Base-by-base conservation (phyloP, 2,797 vertebrate species). In the Dromococcyx pavoninus region DNA sequence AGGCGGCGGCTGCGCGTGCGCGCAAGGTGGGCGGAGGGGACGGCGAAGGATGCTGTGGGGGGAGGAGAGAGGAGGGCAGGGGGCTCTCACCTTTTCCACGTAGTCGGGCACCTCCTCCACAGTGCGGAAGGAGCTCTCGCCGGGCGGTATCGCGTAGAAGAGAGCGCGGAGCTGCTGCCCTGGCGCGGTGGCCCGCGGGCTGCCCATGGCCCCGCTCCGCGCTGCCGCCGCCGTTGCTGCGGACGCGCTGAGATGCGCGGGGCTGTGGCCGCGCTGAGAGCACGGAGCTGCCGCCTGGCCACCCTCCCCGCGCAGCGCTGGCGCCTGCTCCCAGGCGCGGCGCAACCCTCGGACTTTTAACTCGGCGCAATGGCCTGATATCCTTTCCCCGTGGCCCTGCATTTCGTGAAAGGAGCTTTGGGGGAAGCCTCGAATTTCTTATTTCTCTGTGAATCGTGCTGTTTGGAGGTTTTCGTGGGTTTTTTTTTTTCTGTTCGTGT, bases 71-170 rank as follows among this genome's bases (percentile, higher is more conserved):
- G 10, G n/a, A 22, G 11, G 25, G 32, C 7, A 58, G 33, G 54
- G 64, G 7, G 5, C 30, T 67, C 98, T 97, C 98, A 99, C 99
- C 99, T 99, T 97, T 41, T 98, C 94, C 30, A 99, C 97, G 81
- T 99, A 99, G 89, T 95, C 95, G 9, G 99, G 99, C 30, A 99
- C 99, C 28, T 99, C 98, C 33, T 98, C 97, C 69, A 98, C 30
- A 7, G 86, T 96, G 91, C 97, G 75, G 93, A 99, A 99, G 9
- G 98, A 97, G 12, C 98, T 98, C 86, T 99, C 98, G 13, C 97
- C 98, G 51, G 98, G 98, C 5, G 97, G 97, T 92, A 99, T 95
- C 75, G 96, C 86, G 67, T 98, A 98, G 88, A 99, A 99, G 88
- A 99, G 83, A 88, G 97, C 85, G 27, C 98, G 98, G 88, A 98